phyloP scores from a whole-genome alignment of 2,888 invertebrate species.

The Carterocephalus palaemon region DNA sequence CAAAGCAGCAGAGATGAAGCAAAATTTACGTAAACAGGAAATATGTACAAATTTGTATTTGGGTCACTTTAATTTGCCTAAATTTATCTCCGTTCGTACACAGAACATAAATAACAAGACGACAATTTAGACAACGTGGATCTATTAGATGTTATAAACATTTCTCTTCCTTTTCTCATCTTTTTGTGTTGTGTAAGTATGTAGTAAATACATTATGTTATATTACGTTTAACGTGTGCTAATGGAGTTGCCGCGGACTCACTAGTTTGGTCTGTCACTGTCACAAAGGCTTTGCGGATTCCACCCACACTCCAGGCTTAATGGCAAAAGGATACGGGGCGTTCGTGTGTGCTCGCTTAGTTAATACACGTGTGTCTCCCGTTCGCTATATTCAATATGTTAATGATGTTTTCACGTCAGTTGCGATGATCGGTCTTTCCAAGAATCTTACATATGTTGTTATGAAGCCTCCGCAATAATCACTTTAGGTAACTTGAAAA shows the following conservation, averaged over 20 bases:
- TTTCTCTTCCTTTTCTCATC: no score
- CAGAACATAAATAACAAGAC: conserved; percentile 7
- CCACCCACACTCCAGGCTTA: conserved; percentile 1
- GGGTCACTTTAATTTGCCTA: conserved; percentile 10
- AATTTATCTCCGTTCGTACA: conserved; percentile 12
- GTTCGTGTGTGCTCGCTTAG: not conserved
- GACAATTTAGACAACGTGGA: no score
- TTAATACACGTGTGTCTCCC: not conserved
- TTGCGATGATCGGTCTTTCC: conserved; percentile 6
- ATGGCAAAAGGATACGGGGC: conserved; percentile 14
- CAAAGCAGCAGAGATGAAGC: conserved; percentile 2
- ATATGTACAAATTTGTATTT: conserved; percentile 5
- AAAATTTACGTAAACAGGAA: conserved; percentile 16
- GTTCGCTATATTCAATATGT: conserved; percentile 15
- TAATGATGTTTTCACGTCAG: conserved; percentile 15
- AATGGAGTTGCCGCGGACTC: conserved; percentile 28
- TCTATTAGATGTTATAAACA: no score
- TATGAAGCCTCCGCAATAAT: no score
- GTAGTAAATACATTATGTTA: no score
- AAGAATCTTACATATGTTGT: not conserved
- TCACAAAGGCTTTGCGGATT: conserved; percentile 38
- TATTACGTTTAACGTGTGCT: conserved; percentile 11
- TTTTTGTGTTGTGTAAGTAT: no score
- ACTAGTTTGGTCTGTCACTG: conserved; percentile 34
- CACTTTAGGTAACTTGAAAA: no score